Conservation (phyloP, 2,888 invertebrate genomes). For the Agriotes lineatus region DNA sequence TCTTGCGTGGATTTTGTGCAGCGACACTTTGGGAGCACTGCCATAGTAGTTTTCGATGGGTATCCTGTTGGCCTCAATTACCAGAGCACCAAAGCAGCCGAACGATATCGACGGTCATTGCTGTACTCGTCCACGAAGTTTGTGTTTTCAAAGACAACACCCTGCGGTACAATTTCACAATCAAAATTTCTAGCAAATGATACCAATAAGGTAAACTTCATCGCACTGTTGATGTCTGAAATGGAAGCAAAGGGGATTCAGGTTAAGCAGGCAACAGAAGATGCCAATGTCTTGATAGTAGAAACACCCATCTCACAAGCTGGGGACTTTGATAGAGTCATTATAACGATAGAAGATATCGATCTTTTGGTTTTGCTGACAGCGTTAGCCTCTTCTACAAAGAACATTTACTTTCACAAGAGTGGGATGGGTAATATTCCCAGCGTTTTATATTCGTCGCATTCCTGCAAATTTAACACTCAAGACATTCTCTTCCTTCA, state of each 20-base stretch:
- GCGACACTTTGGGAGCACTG: background rate
- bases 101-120: background rate
- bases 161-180: background rate
- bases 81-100: background rate
- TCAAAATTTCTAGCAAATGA: background rate
- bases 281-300: background rate
- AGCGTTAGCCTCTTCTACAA: background rate
- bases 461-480: no score
- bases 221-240: background rate
- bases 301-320: background rate
- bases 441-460: no score
- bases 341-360: background rate
- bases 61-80: background rate
- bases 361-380: background rate
- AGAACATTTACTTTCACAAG: no score
- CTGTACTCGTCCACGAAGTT: background rate
- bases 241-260: background rate
- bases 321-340: no score
- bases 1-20: background rate
- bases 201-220: background rate
- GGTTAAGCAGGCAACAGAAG: background rate
- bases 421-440: no score
- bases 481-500: no score
- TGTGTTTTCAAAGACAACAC: background rate
- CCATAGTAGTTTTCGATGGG: background rate